These are phyloP conservation scores for Platichthys flesus DNA, from an alignment of 2,113 vertebrate genomes.

Conservation along the genomic window DNA sequence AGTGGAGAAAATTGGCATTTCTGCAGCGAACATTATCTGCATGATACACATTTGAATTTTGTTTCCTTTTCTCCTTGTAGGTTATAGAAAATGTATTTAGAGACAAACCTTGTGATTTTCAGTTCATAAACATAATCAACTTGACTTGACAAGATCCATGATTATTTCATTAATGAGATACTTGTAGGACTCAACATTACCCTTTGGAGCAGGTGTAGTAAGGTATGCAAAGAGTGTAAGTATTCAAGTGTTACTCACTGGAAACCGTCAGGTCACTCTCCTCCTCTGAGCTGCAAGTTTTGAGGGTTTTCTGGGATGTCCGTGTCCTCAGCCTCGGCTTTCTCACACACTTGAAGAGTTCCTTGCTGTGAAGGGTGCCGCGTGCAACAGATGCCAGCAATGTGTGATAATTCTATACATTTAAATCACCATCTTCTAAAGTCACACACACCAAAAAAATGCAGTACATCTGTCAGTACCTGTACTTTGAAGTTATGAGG, in stretches of 20 bases:
- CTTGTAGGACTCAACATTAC: background rate
- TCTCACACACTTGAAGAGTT: constrained; percentile 58
- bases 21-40: background rate
- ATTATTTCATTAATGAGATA: background rate
- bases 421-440: background rate
- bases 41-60: background rate
- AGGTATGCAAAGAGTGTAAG: background rate
- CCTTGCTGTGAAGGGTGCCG: constrained; percentile 57
- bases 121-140: too few species aligned
- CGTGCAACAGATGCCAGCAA: background rate
- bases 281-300: constrained; percentile 81
- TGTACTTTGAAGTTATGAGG: constrained; percentile 84
- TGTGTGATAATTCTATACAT: background rate
- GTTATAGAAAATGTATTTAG: background rate
- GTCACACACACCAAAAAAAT: background rate
- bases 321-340: constrained; percentile 59
- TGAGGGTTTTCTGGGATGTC: constrained; percentile 62
- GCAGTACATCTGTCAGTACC: constrained; percentile 70
- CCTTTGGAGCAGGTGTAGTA: background rate
- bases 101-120: background rate
- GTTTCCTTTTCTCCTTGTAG: background rate
- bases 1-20: constrained; percentile 31
- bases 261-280: constrained; percentile 64
- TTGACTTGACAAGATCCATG: too few species aligned
- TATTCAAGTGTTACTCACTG: constrained; percentile 66